A percentile compares a stretch with the other conserved stretches of the same genome.
Conservation (phyloP, 2,888 invertebrate species). For the Sesia bembeciformis region DNA sequence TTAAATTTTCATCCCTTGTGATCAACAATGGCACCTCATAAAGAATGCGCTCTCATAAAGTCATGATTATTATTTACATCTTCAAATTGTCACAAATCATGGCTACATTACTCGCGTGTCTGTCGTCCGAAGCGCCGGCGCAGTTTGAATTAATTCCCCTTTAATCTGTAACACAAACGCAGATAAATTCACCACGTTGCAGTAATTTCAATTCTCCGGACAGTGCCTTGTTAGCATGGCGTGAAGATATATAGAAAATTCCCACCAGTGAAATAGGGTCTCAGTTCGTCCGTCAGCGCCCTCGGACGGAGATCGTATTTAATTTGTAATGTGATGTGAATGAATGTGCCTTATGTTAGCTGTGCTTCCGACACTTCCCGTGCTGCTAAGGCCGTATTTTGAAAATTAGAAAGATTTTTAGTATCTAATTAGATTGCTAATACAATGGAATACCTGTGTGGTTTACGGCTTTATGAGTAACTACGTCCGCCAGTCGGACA, state of each 20-base stretch:
- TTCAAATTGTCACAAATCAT: conserved; percentile 2
- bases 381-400: too few relatives aligned
- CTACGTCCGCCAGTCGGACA: too few relatives aligned
- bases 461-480: too few relatives aligned
- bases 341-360: neutral
- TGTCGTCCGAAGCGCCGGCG: conserved; percentile 22
- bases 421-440: too few relatives aligned
- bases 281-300: neutral
- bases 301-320: neutral
- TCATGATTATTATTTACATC: too few relatives aligned
- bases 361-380: too few relatives aligned
- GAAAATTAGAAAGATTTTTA: too few relatives aligned
- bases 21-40: too few relatives aligned
- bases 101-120: conserved; percentile 20
- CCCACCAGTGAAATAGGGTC: neutral
- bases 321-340: neutral
- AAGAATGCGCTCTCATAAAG: too few relatives aligned
- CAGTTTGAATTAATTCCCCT: conserved; percentile 22
- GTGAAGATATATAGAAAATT: neutral
- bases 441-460: too few relatives aligned
- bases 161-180: conserved; percentile 18
- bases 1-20: too few relatives aligned
- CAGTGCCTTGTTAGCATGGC: neutral
- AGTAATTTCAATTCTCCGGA: neutral
- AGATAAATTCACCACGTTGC: neutral